Evolutionary conservation across 1,140 invertebrate genomes (phyloP).

Genomic region (Pseudomyrmex gracilis): DNA sequence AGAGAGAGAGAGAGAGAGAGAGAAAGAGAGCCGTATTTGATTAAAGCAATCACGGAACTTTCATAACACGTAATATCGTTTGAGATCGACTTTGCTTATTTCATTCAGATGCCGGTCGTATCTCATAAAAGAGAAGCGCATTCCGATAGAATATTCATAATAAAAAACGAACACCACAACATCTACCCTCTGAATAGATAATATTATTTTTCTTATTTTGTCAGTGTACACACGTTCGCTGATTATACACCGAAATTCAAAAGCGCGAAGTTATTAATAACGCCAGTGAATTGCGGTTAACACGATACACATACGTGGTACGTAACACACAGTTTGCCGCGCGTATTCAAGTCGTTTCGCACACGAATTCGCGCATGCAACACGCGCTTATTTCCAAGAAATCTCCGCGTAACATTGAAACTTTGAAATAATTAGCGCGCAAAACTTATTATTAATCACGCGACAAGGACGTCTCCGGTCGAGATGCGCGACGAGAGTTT

Average conservation of each 20-base stretch:
- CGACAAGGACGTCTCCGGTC: neutral
- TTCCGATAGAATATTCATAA: neutral
- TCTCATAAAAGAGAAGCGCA: neutral
- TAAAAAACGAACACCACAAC: no score
- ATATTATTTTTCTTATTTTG: neutral
- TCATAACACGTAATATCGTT: slow-evolving; percentile 28
- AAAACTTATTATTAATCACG: slow-evolving; percentile 36
- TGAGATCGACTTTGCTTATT: slow-evolving; percentile 37
- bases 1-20: slow-evolving; percentile 13
- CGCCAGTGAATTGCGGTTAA: slow-evolving; percentile 2
- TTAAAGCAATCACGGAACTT: slow-evolving; percentile 55
- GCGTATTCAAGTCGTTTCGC: neutral
- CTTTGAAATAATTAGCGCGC: slow-evolving; percentile 1
- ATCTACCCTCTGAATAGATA: neutral
- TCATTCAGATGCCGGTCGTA: neutral
- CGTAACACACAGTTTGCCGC: neutral
- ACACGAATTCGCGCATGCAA: slow-evolving; percentile 2
- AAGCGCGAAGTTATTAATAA: slow-evolving; percentile 22
- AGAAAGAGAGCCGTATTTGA: slow-evolving; percentile 22
- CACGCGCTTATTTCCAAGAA: neutral
- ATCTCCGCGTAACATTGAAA: slow-evolving; percentile 24
- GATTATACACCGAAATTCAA: slow-evolving; percentile 2
- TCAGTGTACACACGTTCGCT: neutral
- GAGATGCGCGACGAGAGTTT: neutral
- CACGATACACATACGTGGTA: neutral